Base-by-base conservation (phyloP, 2,888 invertebrate species). In the Leptura quadrifasciata region DNA sequence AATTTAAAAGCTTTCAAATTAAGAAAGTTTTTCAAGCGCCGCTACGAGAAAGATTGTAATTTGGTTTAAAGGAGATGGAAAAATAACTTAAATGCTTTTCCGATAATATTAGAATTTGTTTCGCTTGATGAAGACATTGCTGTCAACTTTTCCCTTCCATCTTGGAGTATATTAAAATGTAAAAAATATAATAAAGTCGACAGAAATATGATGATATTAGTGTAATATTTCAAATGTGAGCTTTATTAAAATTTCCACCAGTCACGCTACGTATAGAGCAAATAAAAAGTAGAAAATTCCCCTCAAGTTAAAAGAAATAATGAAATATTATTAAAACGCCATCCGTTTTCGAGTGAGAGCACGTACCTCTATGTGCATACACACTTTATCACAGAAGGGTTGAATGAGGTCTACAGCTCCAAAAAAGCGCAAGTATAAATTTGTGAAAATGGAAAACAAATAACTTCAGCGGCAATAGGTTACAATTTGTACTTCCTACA, bases 1-100 rank as follows among this genome's bases (percentile, higher is more conserved):
- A 72, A 65, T 72, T 55, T 72, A 72, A 65, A 72, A 72, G 72
- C 72, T 64, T 65, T 72, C 72, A 65, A 64, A 72, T 72, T 72
- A 72, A 31, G 21, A 69, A 69, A 57, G 69, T 69, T 63, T 63
- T 61, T 52, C 54, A 27, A 27, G 54, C 57, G 63, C n/a, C 35
- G 6, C 57, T 68, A 31, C 69, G 21, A 57, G 57, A 20, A 24
- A 35, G 35, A 39, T 35, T 58, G 57, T 58, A 69, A 61, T 70
- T 70, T 39, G 57, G 39, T 60, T 39, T 35, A 70, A 60, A 10
- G 70, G 47, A 72, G 72, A 72, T n/a, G 52, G 64, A 54, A 54
- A 39, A 63, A 72, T 57, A 72, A 63, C 63, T 64, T 72, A 64
- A 69, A 58, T 58, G 60, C 20, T 69, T 69, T 68, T 21, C 47